Evolutionary conservation across 2,888 invertebrate species (phyloP), one percentile per base, ranked within the genome.

Genomic region (Diabrotica balteata): DNA sequence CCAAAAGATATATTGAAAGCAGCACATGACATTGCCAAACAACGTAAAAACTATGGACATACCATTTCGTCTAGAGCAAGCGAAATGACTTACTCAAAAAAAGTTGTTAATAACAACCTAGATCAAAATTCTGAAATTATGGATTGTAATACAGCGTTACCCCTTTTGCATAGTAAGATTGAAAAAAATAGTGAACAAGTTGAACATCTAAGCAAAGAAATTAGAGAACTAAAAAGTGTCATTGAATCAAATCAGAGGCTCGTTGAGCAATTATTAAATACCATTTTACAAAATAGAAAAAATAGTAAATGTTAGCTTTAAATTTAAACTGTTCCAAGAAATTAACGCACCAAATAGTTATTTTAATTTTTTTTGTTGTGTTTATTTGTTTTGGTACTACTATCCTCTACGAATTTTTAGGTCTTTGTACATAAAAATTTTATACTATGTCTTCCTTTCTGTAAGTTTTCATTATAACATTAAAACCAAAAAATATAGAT

Each of bases 11-110:
- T 94, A 75, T 87, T 94, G 80, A 90, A 90, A 85, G 89, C 91
- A 2, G 94, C 94, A 8, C 91, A 93, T 79, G 92, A 93, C 76
- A 91, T 94, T 55, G 94, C 93, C 0, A 92, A 92, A 79, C 89
- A 90, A 84, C 86, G 92, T 53, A 93, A 92, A 79, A 87, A 90
- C 78, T 89, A 90, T 76, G 88, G 90, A 4, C 89, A 90, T 76
- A 91, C 91, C 0, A 88, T 90, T 72, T 90, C 91, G 6, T 89
- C 90, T 0, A 89, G 88, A 73, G 89, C 88, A 17, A 89, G 89
- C 7, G 88, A 88, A 2, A 88, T 89, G 71, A 87, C 89, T 74
- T 88, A 89, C 0, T 90, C 89, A 77, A 90, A 85, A 74, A 86
- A 89, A 78, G 88, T 88, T 77, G 88, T 89, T 75, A 90, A 89